phyloP scores from a whole-genome alignment of 2,888 invertebrate species.

The Spilarctia lutea region DNA sequence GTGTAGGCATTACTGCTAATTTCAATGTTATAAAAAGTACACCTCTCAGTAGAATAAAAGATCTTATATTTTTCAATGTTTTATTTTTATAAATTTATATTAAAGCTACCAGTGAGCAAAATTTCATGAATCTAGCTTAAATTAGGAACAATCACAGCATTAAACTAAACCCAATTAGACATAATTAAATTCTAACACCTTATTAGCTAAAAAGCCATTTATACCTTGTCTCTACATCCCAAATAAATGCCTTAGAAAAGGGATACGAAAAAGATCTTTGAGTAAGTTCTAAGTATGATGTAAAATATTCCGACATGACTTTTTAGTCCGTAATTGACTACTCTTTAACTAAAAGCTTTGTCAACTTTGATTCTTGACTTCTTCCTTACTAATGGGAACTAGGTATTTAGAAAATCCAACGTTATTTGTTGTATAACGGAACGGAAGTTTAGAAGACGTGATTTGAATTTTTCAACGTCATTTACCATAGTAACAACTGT shows the following conservation, averaged over 20 bases:
- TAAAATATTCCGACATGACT: neutral
- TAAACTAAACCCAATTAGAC: slow-evolving; percentile 55
- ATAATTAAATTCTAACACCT: slow-evolving; percentile 29
- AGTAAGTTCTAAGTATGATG: neutral
- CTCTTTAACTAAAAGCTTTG: neutral
- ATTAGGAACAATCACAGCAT: slow-evolving; percentile 76
- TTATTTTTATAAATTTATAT: slow-evolving; percentile 40
- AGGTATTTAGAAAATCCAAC: no score
- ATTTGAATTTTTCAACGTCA: no score
- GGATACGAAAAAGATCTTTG: neutral
- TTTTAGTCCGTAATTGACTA: neutral
- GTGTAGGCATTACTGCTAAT: no score
- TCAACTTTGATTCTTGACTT: neutral
- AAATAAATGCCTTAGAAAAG: neutral
- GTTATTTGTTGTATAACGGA: no score
- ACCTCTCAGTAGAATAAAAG: neutral
- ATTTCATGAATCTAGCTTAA: slow-evolving; percentile 57
- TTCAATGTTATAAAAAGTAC: no score
- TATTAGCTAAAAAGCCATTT: slow-evolving; percentile 5
- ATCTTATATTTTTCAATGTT: neutral
- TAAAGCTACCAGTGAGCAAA: slow-evolving; percentile 72
- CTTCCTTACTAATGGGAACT: no score
- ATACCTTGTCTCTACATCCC: neutral
- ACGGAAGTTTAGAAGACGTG: no score
- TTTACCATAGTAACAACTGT: no score